Evolutionary conservation across 2,797 vertebrate species (phyloP).

Genomic region (Heliangelus exortis): DNA sequence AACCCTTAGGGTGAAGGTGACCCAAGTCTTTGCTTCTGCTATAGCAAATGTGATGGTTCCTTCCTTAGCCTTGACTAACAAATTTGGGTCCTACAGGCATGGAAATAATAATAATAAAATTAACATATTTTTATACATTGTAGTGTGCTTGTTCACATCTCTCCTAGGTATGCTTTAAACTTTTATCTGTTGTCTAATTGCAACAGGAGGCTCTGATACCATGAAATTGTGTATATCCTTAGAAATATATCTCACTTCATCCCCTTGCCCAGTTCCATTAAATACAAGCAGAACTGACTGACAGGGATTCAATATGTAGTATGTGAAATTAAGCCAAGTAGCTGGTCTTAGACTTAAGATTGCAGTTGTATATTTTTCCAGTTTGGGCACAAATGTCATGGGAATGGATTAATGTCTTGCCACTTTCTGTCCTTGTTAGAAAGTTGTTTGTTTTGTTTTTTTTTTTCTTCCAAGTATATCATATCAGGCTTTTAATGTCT

Average conservation of each 20-base stretch:
- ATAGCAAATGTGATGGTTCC: neutral
- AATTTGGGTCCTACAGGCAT: neutral
- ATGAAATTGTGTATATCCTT: neutral
- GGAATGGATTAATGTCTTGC: constrained; percentile 58
- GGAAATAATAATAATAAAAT: neutral
- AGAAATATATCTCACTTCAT: neutral
- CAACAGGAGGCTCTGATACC: neutral
- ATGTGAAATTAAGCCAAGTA: constrained; percentile 19
- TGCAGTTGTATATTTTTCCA: constrained; percentile 54
- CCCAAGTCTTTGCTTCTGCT: neutral
- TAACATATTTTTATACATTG: neutral
- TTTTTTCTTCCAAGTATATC: constrained; percentile 51
- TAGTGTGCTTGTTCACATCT: neutral
- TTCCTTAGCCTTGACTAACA: neutral
- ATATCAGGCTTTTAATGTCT: constrained; percentile 73
- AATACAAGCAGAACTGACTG: neutral
- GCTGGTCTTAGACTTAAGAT: neutral
- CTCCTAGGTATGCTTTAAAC: neutral
- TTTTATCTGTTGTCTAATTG: neutral
- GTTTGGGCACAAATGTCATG: constrained; percentile 48
- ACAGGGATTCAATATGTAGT: neutral
- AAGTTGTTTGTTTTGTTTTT: constrained; percentile 39
- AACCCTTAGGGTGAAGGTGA: neutral
- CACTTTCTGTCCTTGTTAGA: constrained; percentile 71
- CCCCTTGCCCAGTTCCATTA: neutral